Evolutionary conservation across 53 echinoderm and acorn worm species (phyloP).

Genomic region (Crossaster papposus): DNA sequence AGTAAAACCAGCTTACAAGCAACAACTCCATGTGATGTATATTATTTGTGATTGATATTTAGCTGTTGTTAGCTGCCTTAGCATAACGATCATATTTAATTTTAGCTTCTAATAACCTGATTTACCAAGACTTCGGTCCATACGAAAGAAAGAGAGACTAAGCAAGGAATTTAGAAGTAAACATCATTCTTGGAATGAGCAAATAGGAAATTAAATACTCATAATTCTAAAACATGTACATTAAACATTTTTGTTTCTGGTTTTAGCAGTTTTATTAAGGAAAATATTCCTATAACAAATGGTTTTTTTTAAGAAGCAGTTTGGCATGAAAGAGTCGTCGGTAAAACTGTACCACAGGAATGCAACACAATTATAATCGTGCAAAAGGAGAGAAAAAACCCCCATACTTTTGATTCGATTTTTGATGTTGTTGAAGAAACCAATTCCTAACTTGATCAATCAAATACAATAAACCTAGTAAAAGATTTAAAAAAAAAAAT

Average conservation of each 20-base stretch:
- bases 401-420: not conserved
- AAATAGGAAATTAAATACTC: no score
- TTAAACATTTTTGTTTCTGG: not conserved
- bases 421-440: not conserved
- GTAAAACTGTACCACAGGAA: not conserved
- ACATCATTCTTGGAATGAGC: no score
- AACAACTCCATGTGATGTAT: no score
- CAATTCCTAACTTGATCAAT: not conserved
- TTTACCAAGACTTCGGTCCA: no score
- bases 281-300: not conserved
- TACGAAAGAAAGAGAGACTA: no score
- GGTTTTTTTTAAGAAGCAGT: not conserved
- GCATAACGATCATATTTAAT: no score
- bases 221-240: no score
- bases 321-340: slow-evolving; percentile 1
- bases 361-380: not conserved
- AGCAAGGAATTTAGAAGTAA: no score
- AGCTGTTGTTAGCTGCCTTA: no score
- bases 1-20: no score
- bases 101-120: no score
- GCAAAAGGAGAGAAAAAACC: not conserved
- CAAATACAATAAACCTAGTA: not conserved
- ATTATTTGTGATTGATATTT: no score
- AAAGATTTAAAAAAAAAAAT: not conserved
- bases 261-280: slow-evolving; percentile 11